Evolutionary conservation across 2,888 invertebrate species (phyloP).

Genomic region (Drosophila engyochracea): DNA sequence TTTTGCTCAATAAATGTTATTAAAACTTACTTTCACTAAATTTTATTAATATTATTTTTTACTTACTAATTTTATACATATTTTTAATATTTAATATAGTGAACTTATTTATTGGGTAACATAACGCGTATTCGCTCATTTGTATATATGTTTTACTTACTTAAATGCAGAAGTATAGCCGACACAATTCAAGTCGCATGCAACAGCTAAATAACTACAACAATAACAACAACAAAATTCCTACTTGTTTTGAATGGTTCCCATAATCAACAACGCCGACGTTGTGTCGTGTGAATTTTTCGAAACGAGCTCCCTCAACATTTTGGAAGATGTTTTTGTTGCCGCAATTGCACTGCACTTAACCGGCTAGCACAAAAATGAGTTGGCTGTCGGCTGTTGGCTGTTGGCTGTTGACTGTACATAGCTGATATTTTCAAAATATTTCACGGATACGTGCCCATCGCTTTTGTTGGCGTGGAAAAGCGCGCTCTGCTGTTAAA

Average conservation of each 20-base stretch:
- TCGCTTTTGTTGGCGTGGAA: slow-evolving; percentile 59
- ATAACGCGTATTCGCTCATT: not conserved
- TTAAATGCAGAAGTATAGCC: slow-evolving; percentile 26
- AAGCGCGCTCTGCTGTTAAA: slow-evolving; percentile 78
- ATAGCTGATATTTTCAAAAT: slow-evolving; percentile 74
- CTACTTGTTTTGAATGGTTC: slow-evolving; percentile 76
- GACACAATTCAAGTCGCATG: slow-evolving; percentile 45
- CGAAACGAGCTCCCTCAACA: slow-evolving; percentile 54
- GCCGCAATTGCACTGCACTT: slow-evolving; percentile 55
- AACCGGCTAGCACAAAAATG: slow-evolving; percentile 26
- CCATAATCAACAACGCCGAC: slow-evolving; percentile 65
- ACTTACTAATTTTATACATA: not conserved
- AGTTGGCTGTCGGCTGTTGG: slow-evolving; percentile 20
- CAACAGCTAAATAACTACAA: slow-evolving; percentile 53
- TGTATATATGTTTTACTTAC: not conserved
- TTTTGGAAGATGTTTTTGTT: slow-evolving; percentile 54
- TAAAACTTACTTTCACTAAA: not conserved
- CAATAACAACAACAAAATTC: slow-evolving; percentile 42
- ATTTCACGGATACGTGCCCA: slow-evolving; percentile 80
- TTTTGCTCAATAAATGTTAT: not conserved
- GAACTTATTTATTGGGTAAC: not conserved
- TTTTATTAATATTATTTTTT: not conserved
- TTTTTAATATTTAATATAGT: not conserved
- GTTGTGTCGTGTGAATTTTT: slow-evolving; percentile 71
- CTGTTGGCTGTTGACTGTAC: slow-evolving; percentile 27